These are phyloP conservation scores for Aphodius sticticus DNA, from an alignment of 2,888 invertebrate genomes.

Conservation along the genomic window DNA sequence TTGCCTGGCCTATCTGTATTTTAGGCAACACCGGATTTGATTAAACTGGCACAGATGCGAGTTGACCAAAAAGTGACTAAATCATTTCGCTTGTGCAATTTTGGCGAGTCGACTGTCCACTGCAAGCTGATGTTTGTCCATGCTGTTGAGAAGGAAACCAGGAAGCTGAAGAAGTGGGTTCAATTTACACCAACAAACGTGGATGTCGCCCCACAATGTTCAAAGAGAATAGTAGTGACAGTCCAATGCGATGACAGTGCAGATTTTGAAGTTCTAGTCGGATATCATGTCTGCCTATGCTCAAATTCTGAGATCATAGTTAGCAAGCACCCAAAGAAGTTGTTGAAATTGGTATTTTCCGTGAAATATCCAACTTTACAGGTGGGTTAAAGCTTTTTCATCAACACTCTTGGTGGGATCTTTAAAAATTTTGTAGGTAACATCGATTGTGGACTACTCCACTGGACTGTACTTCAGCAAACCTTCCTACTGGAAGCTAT, in stretches of 20 bases:
- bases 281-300: constrained; percentile 49
- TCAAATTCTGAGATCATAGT: constrained; percentile 56
- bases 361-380: not conserved
- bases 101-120: constrained; percentile 55
- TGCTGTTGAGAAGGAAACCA: not conserved
- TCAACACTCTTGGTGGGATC: not conserved
- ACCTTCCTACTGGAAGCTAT: constrained; percentile 55
- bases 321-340: constrained; percentile 14
- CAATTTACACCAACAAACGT: not conserved
- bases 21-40: not conserved
- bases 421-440: constrained; percentile 49
- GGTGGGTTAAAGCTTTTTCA: not conserved
- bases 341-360: not conserved
- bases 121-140: constrained; percentile 49
- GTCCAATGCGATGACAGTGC: constrained; percentile 51
- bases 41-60: constrained; percentile 45
- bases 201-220: not conserved
- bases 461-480: constrained; percentile 55
- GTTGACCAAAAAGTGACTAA: constrained; percentile 48
- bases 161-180: not conserved
- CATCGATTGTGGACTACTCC: constrained; percentile 53
- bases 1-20: not conserved
- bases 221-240: constrained; percentile 44
- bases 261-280: constrained; percentile 50
- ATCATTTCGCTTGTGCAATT: constrained; percentile 58